Base-by-base conservation (phyloP, 2,797 vertebrate genomes). In the Malurus splendens region DNA sequence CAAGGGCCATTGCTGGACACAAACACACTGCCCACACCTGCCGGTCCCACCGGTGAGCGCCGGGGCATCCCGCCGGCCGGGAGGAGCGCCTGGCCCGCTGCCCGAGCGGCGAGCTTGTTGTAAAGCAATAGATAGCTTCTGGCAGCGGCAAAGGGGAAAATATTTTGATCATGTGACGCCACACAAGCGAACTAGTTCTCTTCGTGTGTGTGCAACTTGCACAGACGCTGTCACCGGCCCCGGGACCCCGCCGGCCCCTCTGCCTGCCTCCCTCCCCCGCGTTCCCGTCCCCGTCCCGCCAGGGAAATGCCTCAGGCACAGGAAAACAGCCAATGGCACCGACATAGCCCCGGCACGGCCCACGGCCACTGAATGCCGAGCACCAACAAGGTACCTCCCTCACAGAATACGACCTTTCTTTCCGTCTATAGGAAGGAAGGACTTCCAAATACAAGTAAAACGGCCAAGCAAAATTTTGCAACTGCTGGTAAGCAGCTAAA, bases 101-200 rank as follows among this genome's bases (percentile, higher is more conserved):
- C 98, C 98, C 97, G 94, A 96, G 95, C 80, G 90, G 85, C 88
- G 84, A 93, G 94, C 91, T 59, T 95, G 97, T 59, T 96, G 95
- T 98, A 97, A 97, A 95, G 96, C 96, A 94, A 98, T 87, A 97
- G 96, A 97, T 88, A 95, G 97, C 97, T 97, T 75, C 96, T 97
- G 97, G 97, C 97, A 97, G 96, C 89, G 89, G 82, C 90, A 30
- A 94, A 91, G 94, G 96, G 96, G 57, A 95, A 97, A 97, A 97
- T 97, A 97, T 97, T 97, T 96, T 96, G 96, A 93, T 97, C 97
- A 97, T 76, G 96, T 97, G 97, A 97, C 36, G 50, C 91, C 44
- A 16, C 59, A 88, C 92, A 92, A 94, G 91, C 89, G 89, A 95
- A 95, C 94, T 68, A 64, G 76, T 66, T 93, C 64, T 81, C 83